Conservation (phyloP, 2,888 invertebrate genomes). For the Synanthedon formicaeformis region DNA sequence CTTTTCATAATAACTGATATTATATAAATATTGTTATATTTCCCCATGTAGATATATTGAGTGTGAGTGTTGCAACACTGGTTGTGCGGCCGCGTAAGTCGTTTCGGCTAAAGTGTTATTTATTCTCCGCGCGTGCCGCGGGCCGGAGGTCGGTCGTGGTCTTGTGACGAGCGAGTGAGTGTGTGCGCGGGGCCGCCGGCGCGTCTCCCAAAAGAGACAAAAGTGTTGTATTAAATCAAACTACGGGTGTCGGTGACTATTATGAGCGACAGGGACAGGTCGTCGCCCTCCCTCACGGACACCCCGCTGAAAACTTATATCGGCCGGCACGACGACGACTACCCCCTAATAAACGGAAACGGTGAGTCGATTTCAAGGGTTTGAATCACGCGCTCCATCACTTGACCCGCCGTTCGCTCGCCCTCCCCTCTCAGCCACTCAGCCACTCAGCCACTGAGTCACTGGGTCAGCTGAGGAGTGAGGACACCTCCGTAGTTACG, state of each 20-base stretch:
- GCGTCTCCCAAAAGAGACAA: constrained; percentile 15
- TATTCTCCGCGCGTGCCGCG: constrained; percentile 67
- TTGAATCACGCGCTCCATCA: constrained; percentile 23
- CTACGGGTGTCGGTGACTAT: constrained; percentile 70
- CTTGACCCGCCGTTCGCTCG: constrained; percentile 16
- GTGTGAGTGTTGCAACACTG: no score
- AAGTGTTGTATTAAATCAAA: constrained; percentile 38
- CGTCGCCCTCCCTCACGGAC: constrained; percentile 89
- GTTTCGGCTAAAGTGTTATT: constrained; percentile 22
- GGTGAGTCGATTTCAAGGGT: constrained; percentile 54
- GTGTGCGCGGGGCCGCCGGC: constrained; percentile 61
- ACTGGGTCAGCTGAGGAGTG: constrained; percentile 20
- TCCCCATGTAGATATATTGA: no score
- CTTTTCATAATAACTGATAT: no score
- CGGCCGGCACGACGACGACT: constrained; percentile 85
- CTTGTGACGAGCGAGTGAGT: constrained; percentile 18
- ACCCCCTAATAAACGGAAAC: constrained; percentile 82
- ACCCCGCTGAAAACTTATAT: constrained; percentile 89
- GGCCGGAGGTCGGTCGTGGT: constrained; percentile 67
- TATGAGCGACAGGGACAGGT: constrained; percentile 92
- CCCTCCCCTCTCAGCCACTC: constrained; percentile 14
- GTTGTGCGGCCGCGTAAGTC: no score
- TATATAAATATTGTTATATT: no score
- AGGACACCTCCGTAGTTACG: constrained; percentile 5
- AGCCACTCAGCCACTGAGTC: constrained; percentile 15